Conservation (phyloP, 1,140 invertebrate genomes). For the Magallana gigas region DNA sequence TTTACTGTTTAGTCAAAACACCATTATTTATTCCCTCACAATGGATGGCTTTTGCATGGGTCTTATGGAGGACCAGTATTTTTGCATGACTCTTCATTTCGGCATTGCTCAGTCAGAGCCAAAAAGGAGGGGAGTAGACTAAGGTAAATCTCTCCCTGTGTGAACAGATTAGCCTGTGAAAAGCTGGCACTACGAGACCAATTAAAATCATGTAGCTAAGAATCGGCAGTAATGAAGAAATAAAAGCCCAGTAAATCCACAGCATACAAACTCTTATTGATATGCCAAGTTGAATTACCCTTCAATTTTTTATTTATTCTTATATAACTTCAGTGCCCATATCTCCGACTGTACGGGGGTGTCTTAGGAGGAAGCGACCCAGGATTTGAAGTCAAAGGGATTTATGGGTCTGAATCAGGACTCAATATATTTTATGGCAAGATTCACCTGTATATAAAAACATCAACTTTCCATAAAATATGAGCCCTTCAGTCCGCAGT, state of each 20-base stretch:
- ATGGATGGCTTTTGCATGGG: neutral
- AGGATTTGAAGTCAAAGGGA: neutral
- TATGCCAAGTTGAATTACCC: conserved; percentile 24
- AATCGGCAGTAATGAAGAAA: neutral
- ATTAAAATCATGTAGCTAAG: conserved; percentile 31
- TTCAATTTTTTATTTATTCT: conserved; percentile 30
- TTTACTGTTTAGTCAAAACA: conserved; percentile 3
- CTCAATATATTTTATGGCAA: conserved; percentile 20
- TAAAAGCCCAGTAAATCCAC: conserved; percentile 21
- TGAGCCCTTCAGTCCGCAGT: conserved; percentile 15
- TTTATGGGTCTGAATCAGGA: conserved; percentile 22
- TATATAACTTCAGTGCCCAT: conserved; percentile 2
- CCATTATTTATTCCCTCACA: neutral
- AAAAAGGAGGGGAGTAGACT: neutral
- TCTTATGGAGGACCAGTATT: neutral
- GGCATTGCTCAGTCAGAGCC: neutral
- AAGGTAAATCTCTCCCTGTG: neutral
- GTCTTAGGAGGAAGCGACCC: neutral
- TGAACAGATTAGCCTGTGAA: conserved; percentile 13
- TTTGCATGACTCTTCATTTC: neutral
- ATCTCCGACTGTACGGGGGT: neutral
- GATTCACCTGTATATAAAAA: conserved; percentile 20
- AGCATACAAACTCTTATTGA: conserved; percentile 28
- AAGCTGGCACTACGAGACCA: neutral
- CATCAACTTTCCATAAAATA: conserved; percentile 36